Conservation (phyloP, 2,888 invertebrate species). For the Hypselothyrea guttata region DNA sequence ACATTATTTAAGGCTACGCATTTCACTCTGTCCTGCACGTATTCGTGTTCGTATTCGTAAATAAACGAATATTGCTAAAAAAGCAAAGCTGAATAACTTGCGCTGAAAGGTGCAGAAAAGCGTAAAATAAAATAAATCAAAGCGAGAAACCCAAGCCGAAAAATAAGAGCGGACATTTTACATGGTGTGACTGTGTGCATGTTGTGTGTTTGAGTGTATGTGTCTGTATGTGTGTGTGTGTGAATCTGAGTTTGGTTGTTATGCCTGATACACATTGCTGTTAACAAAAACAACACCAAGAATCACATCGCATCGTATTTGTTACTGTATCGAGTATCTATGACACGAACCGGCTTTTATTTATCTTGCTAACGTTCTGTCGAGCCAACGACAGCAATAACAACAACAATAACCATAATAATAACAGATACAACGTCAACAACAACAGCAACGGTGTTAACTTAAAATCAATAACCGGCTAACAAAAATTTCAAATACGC, state of each 20-base stretch:
- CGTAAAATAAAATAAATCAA: constrained; percentile 4
- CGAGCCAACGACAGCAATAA: constrained; percentile 4
- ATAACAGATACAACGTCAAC: neutral
- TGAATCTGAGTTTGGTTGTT: neutral
- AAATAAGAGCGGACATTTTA: constrained; percentile 23
- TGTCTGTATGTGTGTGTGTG: constrained; percentile 6
- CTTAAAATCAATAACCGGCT: constrained; percentile 63
- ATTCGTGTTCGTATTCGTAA: too few species aligned
- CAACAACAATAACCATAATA: neutral
- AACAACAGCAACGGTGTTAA: constrained; percentile 21
- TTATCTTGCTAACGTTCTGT: constrained; percentile 48
- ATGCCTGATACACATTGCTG: too few species aligned
- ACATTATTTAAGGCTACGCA: constrained; percentile 33
- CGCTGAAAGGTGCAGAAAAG: constrained; percentile 3
- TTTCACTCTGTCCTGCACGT: constrained; percentile 24
- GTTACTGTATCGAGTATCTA: constrained; percentile 18
- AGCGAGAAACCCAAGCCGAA: constrained; percentile 2
- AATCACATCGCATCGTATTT: constrained; percentile 25
- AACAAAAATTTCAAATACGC: constrained; percentile 56
- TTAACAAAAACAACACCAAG: constrained; percentile 13
- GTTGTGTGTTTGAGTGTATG: neutral
- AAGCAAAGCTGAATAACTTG: neutral
- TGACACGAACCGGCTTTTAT: constrained; percentile 21
- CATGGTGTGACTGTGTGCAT: constrained; percentile 20
- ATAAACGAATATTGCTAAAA: constrained; percentile 17